A percentile compares a stretch with the other conserved stretches of the same genome.
phyloP scores from a whole-genome alignment of 1,140 invertebrate genomes.

The Pachyrhynchus sulphureomaculatus region DNA sequence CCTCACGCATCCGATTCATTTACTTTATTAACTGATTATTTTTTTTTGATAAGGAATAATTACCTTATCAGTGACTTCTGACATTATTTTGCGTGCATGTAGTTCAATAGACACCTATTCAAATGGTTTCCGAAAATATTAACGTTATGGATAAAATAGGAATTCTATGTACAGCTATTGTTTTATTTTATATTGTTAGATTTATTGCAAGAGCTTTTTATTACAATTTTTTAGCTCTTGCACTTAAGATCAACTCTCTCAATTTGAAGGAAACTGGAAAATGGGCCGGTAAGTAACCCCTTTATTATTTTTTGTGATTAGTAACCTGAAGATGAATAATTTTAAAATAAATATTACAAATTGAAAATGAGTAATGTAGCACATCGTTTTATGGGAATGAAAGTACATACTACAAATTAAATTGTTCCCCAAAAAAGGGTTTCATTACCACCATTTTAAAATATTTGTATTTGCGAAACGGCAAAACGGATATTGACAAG shows the following conservation, averaged over 20 bases:
- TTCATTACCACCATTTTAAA: too few species aligned
- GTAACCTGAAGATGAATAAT: too few species aligned
- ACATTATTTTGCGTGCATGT: not conserved
- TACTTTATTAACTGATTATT: not conserved
- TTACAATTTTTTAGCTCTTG: constrained; percentile 50
- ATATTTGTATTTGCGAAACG: too few species aligned
- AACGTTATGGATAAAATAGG: constrained; percentile 35
- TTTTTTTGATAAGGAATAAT: not conserved
- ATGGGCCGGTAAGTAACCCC: constrained; percentile 54
- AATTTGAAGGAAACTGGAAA: constrained; percentile 52
- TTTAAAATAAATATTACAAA: too few species aligned
- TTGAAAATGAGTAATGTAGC: too few species aligned
- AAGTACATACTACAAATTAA: too few species aligned
- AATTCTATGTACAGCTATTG: constrained; percentile 40
- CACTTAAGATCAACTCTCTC: constrained; percentile 49
- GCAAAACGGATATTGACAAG: too few species aligned
- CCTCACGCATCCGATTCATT: not conserved
- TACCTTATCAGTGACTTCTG: constrained; percentile 5
- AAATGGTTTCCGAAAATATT: constrained; percentile 14
- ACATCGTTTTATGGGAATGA: too few species aligned
- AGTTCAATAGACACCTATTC: not conserved
- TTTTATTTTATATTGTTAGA: constrained; percentile 41
- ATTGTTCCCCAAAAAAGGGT: too few species aligned
- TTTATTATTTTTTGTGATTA: not conserved
- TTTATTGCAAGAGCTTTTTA: constrained; percentile 46